Evolutionary conservation across 2,888 invertebrate genomes (phyloP).

Genomic region (Eupithecia pulchellata): DNA sequence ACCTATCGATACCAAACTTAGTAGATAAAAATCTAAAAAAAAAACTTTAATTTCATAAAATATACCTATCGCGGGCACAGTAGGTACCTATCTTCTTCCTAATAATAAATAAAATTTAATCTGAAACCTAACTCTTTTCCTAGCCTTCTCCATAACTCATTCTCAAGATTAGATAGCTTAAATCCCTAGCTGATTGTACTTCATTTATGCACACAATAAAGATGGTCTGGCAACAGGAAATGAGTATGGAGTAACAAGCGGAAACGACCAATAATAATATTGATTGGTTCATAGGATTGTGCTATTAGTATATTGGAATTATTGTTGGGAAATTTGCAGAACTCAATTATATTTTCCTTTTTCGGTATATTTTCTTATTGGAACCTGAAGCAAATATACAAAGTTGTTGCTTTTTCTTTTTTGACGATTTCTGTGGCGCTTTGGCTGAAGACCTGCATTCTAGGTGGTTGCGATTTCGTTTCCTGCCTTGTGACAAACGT

Average conservation of each 20-base stretch:
- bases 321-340: not conserved
- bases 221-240: conserved; percentile 51
- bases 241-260: conserved; percentile 53
- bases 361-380: not conserved
- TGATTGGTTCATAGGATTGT: conserved; percentile 45
- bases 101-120: too few species aligned
- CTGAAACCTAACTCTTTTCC: too few species aligned
- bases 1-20: too few species aligned
- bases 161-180: not conserved
- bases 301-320: conserved; percentile 8
- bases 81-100: too few species aligned
- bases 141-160: not conserved
- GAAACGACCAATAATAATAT: conserved; percentile 58
- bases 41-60: too few species aligned
- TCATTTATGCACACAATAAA: conserved; percentile 44
- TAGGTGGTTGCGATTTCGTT: too few species aligned
- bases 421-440: too few species aligned
- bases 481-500: too few species aligned
- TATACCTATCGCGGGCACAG: too few species aligned
- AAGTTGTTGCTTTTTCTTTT: too few species aligned
- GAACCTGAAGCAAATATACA: not conserved
- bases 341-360: not conserved
- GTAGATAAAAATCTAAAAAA: too few species aligned
- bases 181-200: conserved; percentile 5
- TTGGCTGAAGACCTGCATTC: too few species aligned